Evolutionary conservation across 2,888 invertebrate genomes (phyloP), one percentile per base, ranked within the genome.

Genomic region (Pandemis cinnamomeana): DNA sequence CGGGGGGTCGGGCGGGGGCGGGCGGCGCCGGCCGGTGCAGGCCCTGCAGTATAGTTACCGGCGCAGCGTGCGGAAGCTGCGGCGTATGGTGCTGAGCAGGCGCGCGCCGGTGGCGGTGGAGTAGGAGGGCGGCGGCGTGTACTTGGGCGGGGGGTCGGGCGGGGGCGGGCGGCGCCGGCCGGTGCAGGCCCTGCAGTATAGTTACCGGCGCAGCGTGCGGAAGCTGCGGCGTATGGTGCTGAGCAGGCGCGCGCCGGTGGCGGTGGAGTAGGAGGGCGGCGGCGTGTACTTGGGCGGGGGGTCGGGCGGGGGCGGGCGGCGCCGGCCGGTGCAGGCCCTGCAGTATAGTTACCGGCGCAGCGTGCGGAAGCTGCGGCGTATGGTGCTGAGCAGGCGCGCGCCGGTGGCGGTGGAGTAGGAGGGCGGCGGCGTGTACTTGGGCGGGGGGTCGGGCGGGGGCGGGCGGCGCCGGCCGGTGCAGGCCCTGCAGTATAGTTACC

Each of bases 241-340:
- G 0, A 98, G 95, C 74, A 98, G 95, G 53, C 97, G 91, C 0
- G 97, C 98, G 1, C 98, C 98, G 0, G 98, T 98, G 0, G 98
- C 98, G 5, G 98, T 98, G 48, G 98, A 97, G 87, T 98, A 98
- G 0, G 98, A 98, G 0, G 98, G 98, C 4, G 98, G 98, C 0
- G 98, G 98, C 0, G 98, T 98, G 90, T 98, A 98, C 88, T 98
- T 98, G 67, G 98, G 98, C 5, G 98, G 98, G 1, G 98, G 97
- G n/a, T n/a, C n/a, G n/a, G n/a, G n/a, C n/a, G n/a, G n/a, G n/a
- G n/a, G n/a, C n/a, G n/a, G n/a, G n/a, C n/a, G n/a, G n/a, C n/a
- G n/a, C n/a, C n/a, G n/a, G n/a, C n/a, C n/a, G n/a, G n/a, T n/a
- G n/a, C n/a, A n/a, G n/a, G n/a, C n/a, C n/a, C 3, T 36, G 27